Evolutionary conservation across 2,113 vertebrate species (phyloP).

Genomic region (Aptenodytes patagonicus): DNA sequence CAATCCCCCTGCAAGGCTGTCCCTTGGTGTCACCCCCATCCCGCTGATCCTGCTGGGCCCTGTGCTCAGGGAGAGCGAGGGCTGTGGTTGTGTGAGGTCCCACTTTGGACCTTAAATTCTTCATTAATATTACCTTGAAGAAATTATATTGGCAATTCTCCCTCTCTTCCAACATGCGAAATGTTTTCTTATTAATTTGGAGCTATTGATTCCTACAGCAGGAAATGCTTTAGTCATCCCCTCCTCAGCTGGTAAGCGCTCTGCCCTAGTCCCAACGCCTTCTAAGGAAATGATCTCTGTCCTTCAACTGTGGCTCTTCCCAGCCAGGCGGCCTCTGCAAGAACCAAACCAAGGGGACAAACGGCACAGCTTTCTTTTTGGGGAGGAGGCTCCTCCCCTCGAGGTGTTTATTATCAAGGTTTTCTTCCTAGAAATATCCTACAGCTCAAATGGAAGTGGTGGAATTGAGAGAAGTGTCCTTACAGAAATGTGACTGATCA

Average conservation of each 20-base stretch:
- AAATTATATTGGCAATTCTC: background rate
- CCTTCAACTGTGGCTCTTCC: background rate
- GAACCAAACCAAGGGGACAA: background rate
- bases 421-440: background rate
- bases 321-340: background rate
- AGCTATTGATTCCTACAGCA: background rate
- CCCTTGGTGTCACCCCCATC: background rate
- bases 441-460: background rate
- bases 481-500: background rate
- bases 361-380: background rate
- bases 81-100: background rate
- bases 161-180: background rate
- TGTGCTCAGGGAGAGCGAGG: background rate
- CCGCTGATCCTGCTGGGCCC: background rate
- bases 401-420: background rate
- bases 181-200: background rate
- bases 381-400: background rate
- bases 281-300: background rate
- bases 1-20: background rate
- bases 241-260: background rate
- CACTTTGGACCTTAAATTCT: background rate
- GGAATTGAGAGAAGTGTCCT: background rate
- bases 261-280: fast-evolving
- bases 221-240: background rate
- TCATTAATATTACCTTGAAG: background rate